These are phyloP conservation scores for Leucoraja ocellata DNA, from an alignment of 2,797 vertebrate genomes.

Conservation along the genomic window DNA sequence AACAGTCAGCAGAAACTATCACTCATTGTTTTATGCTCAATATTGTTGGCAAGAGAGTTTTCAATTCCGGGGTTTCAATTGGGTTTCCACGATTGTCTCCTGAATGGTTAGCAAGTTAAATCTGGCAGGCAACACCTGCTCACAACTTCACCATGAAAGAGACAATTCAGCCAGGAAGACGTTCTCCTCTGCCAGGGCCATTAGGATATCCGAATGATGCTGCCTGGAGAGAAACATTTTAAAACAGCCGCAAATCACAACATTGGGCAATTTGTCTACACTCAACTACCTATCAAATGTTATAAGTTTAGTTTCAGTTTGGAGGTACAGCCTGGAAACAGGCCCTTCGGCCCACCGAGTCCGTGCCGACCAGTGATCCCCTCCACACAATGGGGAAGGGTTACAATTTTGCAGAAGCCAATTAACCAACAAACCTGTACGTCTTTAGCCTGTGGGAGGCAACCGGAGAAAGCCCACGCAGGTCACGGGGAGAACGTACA, in stretches of 20 bases:
- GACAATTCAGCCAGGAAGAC: not conserved
- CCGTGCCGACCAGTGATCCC: no score
- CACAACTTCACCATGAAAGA: not conserved
- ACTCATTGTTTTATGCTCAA: not conserved
- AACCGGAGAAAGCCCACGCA: no score
- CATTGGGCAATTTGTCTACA: not conserved
- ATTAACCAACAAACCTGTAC: no score
- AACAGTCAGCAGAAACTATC: not conserved
- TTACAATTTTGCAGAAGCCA: no score
- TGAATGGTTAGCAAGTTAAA: not conserved
- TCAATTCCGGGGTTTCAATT: not conserved
- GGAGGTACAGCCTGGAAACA: no score
- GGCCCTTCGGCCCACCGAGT: no score
- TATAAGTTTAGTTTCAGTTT: not conserved
- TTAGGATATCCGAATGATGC: not conserved
- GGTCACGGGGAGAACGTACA: no score
- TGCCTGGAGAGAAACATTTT: not conserved
- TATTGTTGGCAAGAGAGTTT: not conserved
- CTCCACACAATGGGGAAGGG: no score
- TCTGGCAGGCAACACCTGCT: not conserved
- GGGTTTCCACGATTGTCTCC: not conserved
- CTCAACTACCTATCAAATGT: not conserved
- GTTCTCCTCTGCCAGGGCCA: no score
- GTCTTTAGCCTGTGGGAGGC: no score
- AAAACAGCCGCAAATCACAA: slow-evolving; percentile 12